Conservation (phyloP, 2,888 invertebrate genomes). For the Phasia obesa region DNA sequence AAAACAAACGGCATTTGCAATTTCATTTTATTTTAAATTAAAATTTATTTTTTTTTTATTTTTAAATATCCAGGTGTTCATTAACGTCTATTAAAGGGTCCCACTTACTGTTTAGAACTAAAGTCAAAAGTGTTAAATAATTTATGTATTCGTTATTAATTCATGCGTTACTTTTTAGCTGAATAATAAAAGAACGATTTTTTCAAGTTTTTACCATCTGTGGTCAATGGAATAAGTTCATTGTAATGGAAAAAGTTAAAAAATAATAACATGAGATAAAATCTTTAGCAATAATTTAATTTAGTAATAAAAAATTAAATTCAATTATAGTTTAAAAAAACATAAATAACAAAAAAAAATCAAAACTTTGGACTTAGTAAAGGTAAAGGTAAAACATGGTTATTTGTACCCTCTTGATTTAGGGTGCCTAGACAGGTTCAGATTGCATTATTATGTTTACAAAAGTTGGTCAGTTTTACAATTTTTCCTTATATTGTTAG, state of each 20-base stretch:
- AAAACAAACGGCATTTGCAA: conserved; percentile 32
- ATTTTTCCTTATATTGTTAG: too few relatives aligned
- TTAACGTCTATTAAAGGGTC: conserved; percentile 9
- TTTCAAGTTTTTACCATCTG: not conserved
- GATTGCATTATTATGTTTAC: too few relatives aligned
- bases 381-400: too few relatives aligned
- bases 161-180: conserved; percentile 37
- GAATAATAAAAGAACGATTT: conserved; percentile 17
- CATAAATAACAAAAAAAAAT: too few relatives aligned
- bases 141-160: conserved; percentile 41
- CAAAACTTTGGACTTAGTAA: too few relatives aligned
- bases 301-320: too few relatives aligned
- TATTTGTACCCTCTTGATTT: too few relatives aligned
- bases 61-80: conserved; percentile 57
- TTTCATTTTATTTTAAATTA: conserved; percentile 38
- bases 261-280: not conserved
- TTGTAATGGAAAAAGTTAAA: not conserved
- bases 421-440: too few relatives aligned
- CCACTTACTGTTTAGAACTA: not conserved
- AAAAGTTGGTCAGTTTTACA: too few relatives aligned
- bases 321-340: too few relatives aligned
- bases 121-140: conserved; percentile 13
- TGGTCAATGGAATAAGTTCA: not conserved
- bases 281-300: not conserved
- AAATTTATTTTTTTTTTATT: not conserved